Conservation (phyloP, 2,113 vertebrate genomes). For the Cyrtonyx montezumae region DNA sequence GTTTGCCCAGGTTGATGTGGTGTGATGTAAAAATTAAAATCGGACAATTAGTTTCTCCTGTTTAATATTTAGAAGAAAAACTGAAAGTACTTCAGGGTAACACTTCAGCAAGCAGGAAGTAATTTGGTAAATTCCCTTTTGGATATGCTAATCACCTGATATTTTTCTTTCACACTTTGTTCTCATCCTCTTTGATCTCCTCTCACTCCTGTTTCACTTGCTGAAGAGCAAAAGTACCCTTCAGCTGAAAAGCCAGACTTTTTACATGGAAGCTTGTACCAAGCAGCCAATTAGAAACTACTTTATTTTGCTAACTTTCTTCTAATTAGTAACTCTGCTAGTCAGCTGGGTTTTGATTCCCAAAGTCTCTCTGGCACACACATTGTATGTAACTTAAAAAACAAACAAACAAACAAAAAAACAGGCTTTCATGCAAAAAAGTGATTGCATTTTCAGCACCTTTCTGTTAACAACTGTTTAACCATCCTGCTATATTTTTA, state of each 20-base stretch:
- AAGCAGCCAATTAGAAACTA: neutral
- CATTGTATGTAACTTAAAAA: neutral
- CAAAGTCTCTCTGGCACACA: neutral
- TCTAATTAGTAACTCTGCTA: neutral
- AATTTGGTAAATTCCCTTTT: neutral
- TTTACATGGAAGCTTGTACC: neutral
- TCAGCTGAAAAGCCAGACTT: neutral
- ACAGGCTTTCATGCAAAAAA: neutral
- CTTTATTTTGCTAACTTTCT: neutral
- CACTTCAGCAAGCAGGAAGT: neutral
- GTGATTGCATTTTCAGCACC: neutral
- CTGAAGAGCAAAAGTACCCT: neutral
- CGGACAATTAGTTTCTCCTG: neutral
- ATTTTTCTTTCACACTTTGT: neutral
- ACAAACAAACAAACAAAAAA: neutral
- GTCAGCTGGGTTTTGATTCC: neutral
- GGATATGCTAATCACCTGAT: neutral
- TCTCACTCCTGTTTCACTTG: neutral
- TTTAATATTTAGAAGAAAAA: neutral
- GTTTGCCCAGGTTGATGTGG: neutral
- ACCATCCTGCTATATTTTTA: neutral
- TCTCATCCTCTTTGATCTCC: neutral
- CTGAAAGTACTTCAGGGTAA: neutral
- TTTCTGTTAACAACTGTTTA: neutral
- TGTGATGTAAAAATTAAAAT: neutral